Conservation (phyloP, 2,797 vertebrate genomes). For the Hozukius guyotensis region DNA sequence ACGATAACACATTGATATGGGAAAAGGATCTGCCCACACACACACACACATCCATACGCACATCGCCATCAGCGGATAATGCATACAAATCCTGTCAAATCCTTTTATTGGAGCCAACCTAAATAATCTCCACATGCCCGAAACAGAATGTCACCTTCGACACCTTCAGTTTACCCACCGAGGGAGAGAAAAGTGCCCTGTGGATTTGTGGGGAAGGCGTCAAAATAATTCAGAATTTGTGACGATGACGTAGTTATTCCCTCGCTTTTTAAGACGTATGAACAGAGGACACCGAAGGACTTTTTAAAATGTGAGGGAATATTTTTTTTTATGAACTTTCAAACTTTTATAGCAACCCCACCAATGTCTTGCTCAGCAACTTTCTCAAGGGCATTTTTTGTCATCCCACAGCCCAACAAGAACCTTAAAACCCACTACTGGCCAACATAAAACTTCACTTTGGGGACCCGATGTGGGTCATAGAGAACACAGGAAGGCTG, state of each 20-base stretch:
- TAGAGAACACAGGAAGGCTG: background rate
- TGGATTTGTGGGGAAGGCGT: background rate
- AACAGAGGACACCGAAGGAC: constrained; percentile 32
- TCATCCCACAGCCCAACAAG: background rate
- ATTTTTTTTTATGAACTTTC: constrained; percentile 38
- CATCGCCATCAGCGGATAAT: background rate
- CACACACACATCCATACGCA: background rate
- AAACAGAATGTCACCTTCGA: constrained; percentile 25
- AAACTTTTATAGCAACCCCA: constrained; percentile 46
- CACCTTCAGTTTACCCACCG: background rate
- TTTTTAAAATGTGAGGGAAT: constrained; percentile 19
- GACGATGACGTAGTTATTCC: constrained; percentile 3
- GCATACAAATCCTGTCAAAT: background rate
- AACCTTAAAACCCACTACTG: constrained; percentile 28
- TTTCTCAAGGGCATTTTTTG: constrained; percentile 52
- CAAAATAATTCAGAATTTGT: constrained; percentile 21
- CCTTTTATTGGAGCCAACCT: constrained; percentile 7
- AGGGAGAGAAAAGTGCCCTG: background rate
- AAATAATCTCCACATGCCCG: constrained; percentile 5
- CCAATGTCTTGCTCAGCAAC: constrained; percentile 42
- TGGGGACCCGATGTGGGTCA: constrained; percentile 17
- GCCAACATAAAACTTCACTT: constrained; percentile 32
- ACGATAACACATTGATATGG: background rate
- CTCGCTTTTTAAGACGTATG: background rate
- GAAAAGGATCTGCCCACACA: background rate